Percentiles rank a stretch among this genome's conserved stretches.
Conservation (phyloP, 2,888 invertebrate genomes). For the Apodemia zela region DNA sequence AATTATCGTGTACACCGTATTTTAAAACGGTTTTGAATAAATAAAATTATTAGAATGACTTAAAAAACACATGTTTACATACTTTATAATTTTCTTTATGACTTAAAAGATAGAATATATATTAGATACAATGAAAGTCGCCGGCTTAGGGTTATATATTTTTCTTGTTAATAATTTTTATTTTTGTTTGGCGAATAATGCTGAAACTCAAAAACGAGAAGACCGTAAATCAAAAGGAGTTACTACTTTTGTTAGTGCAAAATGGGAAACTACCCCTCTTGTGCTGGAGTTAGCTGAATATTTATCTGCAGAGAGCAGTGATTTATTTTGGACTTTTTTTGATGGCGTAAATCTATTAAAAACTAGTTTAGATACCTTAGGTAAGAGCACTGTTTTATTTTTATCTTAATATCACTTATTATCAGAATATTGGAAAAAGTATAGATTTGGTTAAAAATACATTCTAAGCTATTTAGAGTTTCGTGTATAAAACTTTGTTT, state of each 20-base stretch:
- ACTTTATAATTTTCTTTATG: neutral
- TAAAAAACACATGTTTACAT: neutral
- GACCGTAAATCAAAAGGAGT: conserved; percentile 88
- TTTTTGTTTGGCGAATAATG: conserved; percentile 46
- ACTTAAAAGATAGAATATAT: conserved; percentile 21
- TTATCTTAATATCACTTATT: too few species aligned
- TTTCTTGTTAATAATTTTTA: conserved; percentile 48
- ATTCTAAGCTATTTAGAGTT: too few species aligned
- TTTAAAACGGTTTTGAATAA: neutral
- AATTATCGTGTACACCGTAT: neutral
- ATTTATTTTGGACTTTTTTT: conserved; percentile 91
- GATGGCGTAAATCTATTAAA: conserved; percentile 84
- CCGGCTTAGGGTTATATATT: conserved; percentile 55
- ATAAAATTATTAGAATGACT: conserved; percentile 11
- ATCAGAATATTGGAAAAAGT: too few species aligned
- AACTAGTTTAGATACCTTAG: conserved; percentile 80
- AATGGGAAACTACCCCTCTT: conserved; percentile 96
- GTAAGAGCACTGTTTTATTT: conserved; percentile 56
- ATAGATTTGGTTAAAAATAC: too few species aligned
- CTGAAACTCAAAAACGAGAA: conserved; percentile 50
- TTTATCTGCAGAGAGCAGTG: conserved; percentile 88
- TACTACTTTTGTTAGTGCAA: conserved; percentile 93
- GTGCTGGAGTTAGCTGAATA: conserved; percentile 95
- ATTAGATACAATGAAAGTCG: conserved; percentile 49
- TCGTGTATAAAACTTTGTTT: too few species aligned